Conservation (phyloP, 2,113 vertebrate genomes). For the Ploceus nigricollis region DNA sequence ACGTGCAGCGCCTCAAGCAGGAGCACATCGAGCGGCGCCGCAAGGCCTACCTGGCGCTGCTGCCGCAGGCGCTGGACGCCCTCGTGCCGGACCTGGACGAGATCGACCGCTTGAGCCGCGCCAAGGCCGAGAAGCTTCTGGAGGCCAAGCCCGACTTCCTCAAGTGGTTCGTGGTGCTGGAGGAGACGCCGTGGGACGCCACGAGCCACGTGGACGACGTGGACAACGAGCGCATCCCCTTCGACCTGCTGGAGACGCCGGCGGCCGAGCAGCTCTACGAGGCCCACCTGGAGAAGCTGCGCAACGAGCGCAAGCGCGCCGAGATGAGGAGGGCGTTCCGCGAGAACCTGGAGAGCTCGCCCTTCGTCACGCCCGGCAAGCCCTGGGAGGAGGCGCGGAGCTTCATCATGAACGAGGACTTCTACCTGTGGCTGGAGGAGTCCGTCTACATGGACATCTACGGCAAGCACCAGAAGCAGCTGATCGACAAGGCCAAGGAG, state of each 20-base stretch:
- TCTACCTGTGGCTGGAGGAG: slow-evolving; percentile 94
- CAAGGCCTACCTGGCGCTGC: slow-evolving; percentile 79
- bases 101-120: slow-evolving; percentile 87
- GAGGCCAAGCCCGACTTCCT: slow-evolving; percentile 88
- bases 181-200: slow-evolving; percentile 93
- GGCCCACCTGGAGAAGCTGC: slow-evolving; percentile 85
- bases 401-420: slow-evolving; percentile 96
- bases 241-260: slow-evolving; percentile 88
- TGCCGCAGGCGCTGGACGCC: slow-evolving; percentile 84
- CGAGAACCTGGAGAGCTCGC: slow-evolving; percentile 85
- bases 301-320: slow-evolving; percentile 83
- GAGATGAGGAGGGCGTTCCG: slow-evolving; percentile 90
- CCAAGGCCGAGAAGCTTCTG: slow-evolving; percentile 85
- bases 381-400: slow-evolving; percentile 96
- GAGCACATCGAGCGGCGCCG: slow-evolving; percentile 91
- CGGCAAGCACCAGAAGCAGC: slow-evolving; percentile 91
- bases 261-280: slow-evolving; percentile 83
- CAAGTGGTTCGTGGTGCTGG: slow-evolving; percentile 92
- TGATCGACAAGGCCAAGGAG: slow-evolving; percentile 95
- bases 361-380: slow-evolving; percentile 92
- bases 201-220: slow-evolving; percentile 84
- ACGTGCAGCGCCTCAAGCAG: slow-evolving; percentile 89
- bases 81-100: slow-evolving; percentile 88
- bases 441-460: slow-evolving; percentile 91
- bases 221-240: slow-evolving; percentile 89